These are phyloP conservation scores for Ornithorhynchus anatinus DNA, from an alignment of 2,113 vertebrate genomes.

Conservation along the genomic window DNA sequence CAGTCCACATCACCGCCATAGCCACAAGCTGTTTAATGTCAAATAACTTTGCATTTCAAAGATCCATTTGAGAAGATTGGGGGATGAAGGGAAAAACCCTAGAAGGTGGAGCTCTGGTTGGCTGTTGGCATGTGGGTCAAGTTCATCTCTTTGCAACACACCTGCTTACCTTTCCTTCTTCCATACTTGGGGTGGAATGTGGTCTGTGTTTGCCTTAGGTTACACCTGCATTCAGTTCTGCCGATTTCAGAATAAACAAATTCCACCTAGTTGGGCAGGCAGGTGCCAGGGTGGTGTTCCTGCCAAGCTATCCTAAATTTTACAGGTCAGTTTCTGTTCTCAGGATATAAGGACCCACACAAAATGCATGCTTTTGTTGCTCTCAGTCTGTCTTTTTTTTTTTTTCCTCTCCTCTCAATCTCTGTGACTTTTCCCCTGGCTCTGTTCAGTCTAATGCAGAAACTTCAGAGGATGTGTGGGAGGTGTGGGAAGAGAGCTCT, in stretches of 20 bases:
- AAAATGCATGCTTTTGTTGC: slow-evolving; percentile 16
- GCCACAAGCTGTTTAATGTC: too few relatives aligned
- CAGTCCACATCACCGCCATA: background rate
- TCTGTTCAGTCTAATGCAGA: slow-evolving; percentile 54
- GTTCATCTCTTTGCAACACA: background rate
- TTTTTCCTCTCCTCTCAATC: slow-evolving; percentile 12
- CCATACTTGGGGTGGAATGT: background rate
- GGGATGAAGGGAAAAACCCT: background rate
- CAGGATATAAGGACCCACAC: slow-evolving; percentile 6
- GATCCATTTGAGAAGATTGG: too few relatives aligned
- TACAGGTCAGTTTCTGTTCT: slow-evolving; percentile 16
- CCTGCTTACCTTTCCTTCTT: background rate
- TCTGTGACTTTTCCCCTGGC: slow-evolving; percentile 24
- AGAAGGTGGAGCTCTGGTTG: background rate
- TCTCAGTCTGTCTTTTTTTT: background rate
- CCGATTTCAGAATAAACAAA: background rate
- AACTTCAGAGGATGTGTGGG: slow-evolving; percentile 51
- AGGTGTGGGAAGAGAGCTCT: slow-evolving; percentile 44
- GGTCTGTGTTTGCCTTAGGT: slow-evolving; percentile 8
- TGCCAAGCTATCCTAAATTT: slow-evolving; percentile 61
- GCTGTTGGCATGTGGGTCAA: background rate
- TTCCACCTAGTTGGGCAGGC: background rate
- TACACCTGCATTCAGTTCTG: background rate
- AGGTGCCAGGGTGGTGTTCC: background rate
- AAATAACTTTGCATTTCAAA: too few relatives aligned